phyloP scores from a whole-genome alignment of 2,797 vertebrate genomes.

The Gadopsis bispinosus region DNA sequence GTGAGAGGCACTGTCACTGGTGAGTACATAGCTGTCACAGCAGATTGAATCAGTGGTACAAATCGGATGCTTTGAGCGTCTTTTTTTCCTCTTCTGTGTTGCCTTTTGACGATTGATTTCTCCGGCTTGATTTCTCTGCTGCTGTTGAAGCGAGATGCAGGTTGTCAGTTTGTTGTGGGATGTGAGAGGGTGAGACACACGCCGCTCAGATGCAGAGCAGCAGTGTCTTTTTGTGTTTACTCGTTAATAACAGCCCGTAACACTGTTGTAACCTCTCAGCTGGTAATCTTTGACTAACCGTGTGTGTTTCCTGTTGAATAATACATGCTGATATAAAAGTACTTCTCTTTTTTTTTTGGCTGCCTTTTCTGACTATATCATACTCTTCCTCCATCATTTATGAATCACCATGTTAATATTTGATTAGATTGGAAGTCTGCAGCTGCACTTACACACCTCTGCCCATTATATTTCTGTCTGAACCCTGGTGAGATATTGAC shows the following conservation, averaged over 20 bases:
- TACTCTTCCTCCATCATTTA: conserved; percentile 69
- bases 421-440: conserved; percentile 75
- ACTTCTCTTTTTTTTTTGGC: conserved; percentile 36
- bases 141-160: conserved; percentile 75
- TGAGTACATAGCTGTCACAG: conserved; percentile 81
- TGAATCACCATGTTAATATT: conserved; percentile 78
- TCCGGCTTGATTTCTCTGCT: conserved; percentile 42
- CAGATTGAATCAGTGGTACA: conserved; percentile 63
- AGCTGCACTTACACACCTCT: conserved; percentile 68
- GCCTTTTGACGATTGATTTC: conserved; percentile 53
- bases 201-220: conserved; percentile 49
- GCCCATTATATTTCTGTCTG: conserved; percentile 29
- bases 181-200: conserved; percentile 38
- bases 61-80: conserved; percentile 59
- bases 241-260: conserved; percentile 47
- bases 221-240: conserved; percentile 44
- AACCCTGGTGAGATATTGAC: conserved; percentile 49
- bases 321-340: conserved; percentile 38
- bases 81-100: conserved; percentile 56
- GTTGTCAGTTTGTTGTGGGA: conserved; percentile 65
- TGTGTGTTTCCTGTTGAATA: conserved; percentile 54
- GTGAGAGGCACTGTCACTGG: conserved; percentile 74
- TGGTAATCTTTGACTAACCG: conserved; percentile 30
- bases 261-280: conserved; percentile 39
- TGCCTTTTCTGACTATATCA: conserved; percentile 56